These are phyloP conservation scores for Struthio camelus DNA, from an alignment of 2,113 vertebrate genomes.

Conservation along the genomic window DNA sequence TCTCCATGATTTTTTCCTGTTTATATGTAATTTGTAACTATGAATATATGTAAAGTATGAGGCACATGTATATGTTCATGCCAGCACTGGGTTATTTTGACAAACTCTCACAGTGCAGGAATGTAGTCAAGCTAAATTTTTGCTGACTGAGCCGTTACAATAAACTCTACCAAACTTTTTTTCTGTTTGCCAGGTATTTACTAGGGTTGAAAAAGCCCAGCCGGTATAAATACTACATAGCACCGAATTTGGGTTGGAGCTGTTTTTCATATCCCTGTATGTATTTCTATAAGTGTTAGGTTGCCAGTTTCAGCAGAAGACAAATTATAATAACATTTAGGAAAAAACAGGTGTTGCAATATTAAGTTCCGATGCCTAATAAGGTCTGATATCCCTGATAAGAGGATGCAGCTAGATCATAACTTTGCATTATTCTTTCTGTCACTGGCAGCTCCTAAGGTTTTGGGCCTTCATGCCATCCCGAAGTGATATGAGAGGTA, in stretches of 20 bases:
- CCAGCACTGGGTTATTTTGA: conserved; percentile 13
- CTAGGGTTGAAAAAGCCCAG: not conserved
- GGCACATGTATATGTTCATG: not conserved
- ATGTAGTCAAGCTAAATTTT: conserved; percentile 25
- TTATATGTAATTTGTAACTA: not conserved
- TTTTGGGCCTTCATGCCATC: not conserved
- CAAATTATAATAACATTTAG: not conserved
- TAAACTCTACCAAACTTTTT: conserved; percentile 24
- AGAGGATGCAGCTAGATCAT: not conserved
- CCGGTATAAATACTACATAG: not conserved
- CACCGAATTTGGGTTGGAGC: not conserved
- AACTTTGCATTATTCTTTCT: not conserved
- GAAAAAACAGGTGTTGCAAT: not conserved
- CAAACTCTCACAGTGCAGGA: conserved; percentile 12
- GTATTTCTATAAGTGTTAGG: not conserved
- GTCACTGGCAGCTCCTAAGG: not conserved
- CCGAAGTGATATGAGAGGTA: not conserved
- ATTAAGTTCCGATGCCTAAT: not conserved
- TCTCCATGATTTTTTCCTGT: not conserved
- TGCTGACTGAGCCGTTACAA: conserved; percentile 32
- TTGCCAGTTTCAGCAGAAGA: not conserved
- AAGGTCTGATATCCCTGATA: not conserved
- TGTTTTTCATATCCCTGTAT: not conserved
- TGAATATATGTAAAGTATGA: not conserved
- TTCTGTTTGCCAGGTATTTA: conserved; percentile 20